phyloP scores from a whole-genome alignment of 2,888 invertebrate genomes.

The Drosophila atroscutellata region DNA sequence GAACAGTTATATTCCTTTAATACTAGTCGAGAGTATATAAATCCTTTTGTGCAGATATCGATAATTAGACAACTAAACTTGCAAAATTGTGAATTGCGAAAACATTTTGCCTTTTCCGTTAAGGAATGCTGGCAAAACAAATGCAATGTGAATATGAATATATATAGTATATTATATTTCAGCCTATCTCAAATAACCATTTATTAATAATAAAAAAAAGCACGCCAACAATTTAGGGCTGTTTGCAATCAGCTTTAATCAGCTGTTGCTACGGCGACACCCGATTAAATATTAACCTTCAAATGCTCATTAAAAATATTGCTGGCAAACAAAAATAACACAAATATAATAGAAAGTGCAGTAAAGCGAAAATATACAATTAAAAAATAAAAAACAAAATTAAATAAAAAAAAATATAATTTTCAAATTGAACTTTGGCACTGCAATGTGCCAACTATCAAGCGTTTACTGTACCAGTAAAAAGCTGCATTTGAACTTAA shows the following conservation, averaged over 20 bases:
- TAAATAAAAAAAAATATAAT: neutral
- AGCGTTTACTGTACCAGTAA: neutral
- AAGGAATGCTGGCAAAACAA: neutral
- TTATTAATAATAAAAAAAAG: neutral
- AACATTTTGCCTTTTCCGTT: neutral
- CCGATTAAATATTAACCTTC: slow-evolving; percentile 48
- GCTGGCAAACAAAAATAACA: neutral
- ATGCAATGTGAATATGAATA: neutral
- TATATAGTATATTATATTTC: neutral
- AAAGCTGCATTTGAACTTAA: slow-evolving; percentile 10
- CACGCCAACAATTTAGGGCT: slow-evolving; percentile 4
- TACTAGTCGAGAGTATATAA: too few relatives aligned
- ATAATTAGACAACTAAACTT: neutral
- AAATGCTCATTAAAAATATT: slow-evolving; percentile 30
- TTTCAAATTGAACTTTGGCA: neutral
- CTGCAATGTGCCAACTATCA: neutral
- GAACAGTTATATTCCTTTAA: too few relatives aligned
- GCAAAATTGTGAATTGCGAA: neutral
- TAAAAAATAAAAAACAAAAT: neutral
- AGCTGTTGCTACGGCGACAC: slow-evolving; percentile 28
- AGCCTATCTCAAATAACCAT: slow-evolving; percentile 1
- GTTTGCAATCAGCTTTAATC: slow-evolving; percentile 34
- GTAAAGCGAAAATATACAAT: slow-evolving; percentile 2
- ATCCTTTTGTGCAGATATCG: neutral
- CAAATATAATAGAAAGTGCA: neutral